Evolutionary conservation across 1,140 invertebrate species (phyloP), one percentile per base, ranked within the genome.

Genomic region (Drosophila kurseongensis): DNA sequence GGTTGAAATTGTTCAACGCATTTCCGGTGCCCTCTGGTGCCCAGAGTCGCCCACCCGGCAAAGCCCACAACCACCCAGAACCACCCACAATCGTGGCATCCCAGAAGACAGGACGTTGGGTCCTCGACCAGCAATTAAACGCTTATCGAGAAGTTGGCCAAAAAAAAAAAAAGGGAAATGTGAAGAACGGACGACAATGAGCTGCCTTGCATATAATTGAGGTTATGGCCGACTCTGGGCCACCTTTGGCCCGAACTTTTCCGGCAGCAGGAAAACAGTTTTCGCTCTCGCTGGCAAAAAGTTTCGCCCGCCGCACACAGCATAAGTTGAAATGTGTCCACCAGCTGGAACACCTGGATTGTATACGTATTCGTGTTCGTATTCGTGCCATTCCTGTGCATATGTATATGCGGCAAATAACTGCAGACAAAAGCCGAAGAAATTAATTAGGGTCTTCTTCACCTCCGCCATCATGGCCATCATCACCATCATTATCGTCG

Each of bases 51-150:
- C 18, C 1, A 12, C 4, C 7, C 12, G 3, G n/a, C 9, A 10
- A 9, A 4, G 4, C 29, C 27, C 48, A 12, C 9, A 7, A 7
- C 14, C 16, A 4, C 16, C 18, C 32, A 2, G 5, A 13, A 8
- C 63, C 44, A 45, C 55, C 61, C 50, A 32, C 10, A 12, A 18
- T 27, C 35, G 35, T 23, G 62, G 45, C 60, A 42, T 63, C 65
- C 59, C 65, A 65, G 36, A 65, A 67, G 50, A 71, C 57, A 50
- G 60, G 54, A 36, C 27, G 14, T 18, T 42, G 59, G 54, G 78
- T 78, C 71, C 78, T 86, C 78, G 82, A 88, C 82, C 79, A 75
- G 82, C 82, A 86, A 86, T 86, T 85, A 85, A 85, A 85, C 63
- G 82, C 81, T 85, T 86, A 88, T 86, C 83, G 82, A 79, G 75